Conservation (phyloP, 1,140 invertebrate species). For the Saccostrea echinata region DNA sequence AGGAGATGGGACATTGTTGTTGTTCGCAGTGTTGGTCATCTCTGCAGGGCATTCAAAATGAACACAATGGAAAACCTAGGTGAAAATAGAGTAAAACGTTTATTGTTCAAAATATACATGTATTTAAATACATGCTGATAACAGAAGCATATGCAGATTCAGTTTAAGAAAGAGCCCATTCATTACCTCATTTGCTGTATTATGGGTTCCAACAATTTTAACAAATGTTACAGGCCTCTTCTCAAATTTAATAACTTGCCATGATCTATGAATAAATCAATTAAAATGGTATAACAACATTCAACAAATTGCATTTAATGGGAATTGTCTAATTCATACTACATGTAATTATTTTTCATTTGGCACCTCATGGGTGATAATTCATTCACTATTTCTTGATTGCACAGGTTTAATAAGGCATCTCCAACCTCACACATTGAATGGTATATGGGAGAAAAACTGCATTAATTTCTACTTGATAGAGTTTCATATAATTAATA, state of each 20-base stretch:
- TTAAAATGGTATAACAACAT: neutral
- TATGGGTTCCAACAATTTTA: slow-evolving; percentile 95
- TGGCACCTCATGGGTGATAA: no score
- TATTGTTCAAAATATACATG: neutral
- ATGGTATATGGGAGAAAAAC: no score
- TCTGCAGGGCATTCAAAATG: slow-evolving; percentile 95
- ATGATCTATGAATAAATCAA: slow-evolving; percentile 80
- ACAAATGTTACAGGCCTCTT: slow-evolving; percentile 94
- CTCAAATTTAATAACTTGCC: slow-evolving; percentile 93
- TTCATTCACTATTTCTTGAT: no score
- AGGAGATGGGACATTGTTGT: slow-evolving; percentile 49
- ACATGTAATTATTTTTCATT: no score
- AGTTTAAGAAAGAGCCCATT: neutral
- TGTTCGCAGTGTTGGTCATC: slow-evolving; percentile 43
- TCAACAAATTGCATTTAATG: no score
- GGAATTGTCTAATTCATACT: no score
- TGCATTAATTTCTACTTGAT: no score
- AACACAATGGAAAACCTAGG: slow-evolving; percentile 96
- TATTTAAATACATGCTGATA: neutral
- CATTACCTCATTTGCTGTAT: slow-evolving; percentile 94
- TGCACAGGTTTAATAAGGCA: no score
- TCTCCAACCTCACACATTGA: no score
- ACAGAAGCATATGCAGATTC: neutral
- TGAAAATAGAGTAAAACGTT: slow-evolving; percentile 11
- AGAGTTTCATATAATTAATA: no score